These are phyloP conservation scores for Mungos mungo DNA, from an alignment of 2,113 vertebrate species.

Conservation along the genomic window DNA sequence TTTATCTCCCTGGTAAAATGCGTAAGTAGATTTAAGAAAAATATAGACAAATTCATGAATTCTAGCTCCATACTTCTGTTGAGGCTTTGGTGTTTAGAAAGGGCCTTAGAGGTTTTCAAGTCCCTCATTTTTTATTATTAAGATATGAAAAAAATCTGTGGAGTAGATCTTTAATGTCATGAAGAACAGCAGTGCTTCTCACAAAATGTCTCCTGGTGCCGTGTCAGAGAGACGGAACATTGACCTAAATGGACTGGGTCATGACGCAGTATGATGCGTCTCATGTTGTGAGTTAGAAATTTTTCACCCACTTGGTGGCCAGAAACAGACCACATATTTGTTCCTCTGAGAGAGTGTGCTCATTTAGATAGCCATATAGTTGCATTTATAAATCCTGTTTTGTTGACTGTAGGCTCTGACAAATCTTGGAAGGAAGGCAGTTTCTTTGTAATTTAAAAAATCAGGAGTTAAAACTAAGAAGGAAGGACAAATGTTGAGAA, in stretches of 20 bases:
- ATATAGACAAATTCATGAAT: conserved; percentile 42
- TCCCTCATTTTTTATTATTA: not conserved
- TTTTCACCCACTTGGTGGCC: conserved; percentile 49
- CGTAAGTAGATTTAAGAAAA: not conserved
- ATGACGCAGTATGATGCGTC: not conserved
- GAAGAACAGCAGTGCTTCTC: not conserved
- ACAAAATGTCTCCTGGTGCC: not conserved
- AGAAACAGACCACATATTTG: conserved; percentile 63
- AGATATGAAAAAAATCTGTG: conserved; percentile 6
- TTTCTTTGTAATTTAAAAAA: conserved; percentile 50
- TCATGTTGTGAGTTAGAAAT: conserved; percentile 48
- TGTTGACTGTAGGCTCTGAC: conserved; percentile 2
- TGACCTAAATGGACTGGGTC: conserved; percentile 29
- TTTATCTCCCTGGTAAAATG: not conserved
- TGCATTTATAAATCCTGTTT: conserved; percentile 38
- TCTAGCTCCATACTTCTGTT: not conserved
- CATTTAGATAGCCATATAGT: not conserved
- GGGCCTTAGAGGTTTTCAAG: not conserved
- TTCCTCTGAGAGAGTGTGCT: not conserved
- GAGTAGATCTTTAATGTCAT: not conserved
- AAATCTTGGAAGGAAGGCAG: not conserved
- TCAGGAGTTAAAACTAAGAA: conserved; percentile 42
- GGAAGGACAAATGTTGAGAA: conserved; percentile 40
- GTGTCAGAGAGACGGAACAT: not conserved
- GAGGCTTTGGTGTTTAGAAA: conserved; percentile 42